Evolutionary conservation across 2,113 vertebrate species (phyloP), one percentile per base, ranked within the genome.

Genomic region (Gymnocephalus cernua): DNA sequence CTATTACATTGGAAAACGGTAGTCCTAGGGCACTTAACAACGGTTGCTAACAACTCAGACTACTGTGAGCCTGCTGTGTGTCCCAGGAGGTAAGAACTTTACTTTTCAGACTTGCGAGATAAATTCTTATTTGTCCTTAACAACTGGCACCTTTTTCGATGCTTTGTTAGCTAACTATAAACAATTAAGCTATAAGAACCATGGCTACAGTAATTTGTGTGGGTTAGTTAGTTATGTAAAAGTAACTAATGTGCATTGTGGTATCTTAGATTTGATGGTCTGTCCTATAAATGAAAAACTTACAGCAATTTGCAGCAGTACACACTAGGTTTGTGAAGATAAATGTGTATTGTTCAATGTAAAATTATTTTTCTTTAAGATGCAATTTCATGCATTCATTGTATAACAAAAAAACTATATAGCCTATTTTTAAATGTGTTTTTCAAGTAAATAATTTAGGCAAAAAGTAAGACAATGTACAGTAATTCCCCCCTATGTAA

Each of bases 31-130:
- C 6, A 2, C 92, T 38, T 86, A 87, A 94, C 88, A 87, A 96
- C 95, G 53, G 96, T 96, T 96, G 92, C 94, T 94, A 95, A 88
- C 91, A 95, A 95, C 95, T 44, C 19, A 65, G 32, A 18, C 23
- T 51, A 4, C 14, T 18, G 18, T 19, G 11, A 29, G n/a, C 19
- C n/a, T 29, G 13, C 29, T 44, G 58, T 45, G 35, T 21, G 44
- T 45, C 21, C 9, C 2, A 35, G 38, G 47, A 69, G 27, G 27
- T 50, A 21, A 12, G 25, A 16, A 48, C 27, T n/a, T 48, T 50
- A 23, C 2, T 57, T 59, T 47, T 45, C 9, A 51, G 38, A 15
- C 57, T 23, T 80, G 84, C 89, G 62, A 88, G 83, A 66, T 41
- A 12, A 18, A 11, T 44, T 59, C 0, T 23, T 53, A 47, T 79